Evolutionary conservation across 2,888 invertebrate species (phyloP).

Genomic region (Pocota personata): DNA sequence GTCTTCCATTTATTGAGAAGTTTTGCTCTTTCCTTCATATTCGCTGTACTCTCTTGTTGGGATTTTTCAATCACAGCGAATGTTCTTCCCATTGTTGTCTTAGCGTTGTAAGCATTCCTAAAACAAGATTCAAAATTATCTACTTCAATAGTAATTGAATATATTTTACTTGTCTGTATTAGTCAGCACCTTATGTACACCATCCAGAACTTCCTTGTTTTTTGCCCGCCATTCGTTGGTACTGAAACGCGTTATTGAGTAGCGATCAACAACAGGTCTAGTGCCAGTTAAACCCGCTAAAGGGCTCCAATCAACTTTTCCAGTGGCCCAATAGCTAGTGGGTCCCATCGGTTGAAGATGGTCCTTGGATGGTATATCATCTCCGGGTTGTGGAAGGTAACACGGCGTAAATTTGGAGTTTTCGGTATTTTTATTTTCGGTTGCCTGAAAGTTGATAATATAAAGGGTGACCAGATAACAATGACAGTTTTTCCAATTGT

Average conservation of each 20-base stretch:
- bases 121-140: background rate
- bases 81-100: constrained; percentile 86
- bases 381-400: constrained; percentile 85
- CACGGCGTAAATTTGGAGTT: constrained; percentile 82
- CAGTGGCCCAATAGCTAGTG: constrained; percentile 87
- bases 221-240: constrained; percentile 89
- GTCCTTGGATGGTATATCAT: constrained; percentile 82
- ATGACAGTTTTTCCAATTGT: no score
- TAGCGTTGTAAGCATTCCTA: constrained; percentile 85
- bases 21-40: constrained; percentile 86
- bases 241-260: constrained; percentile 89
- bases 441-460: background rate
- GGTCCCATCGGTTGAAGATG: constrained; percentile 83
- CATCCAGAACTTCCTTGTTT: constrained; percentile 84
- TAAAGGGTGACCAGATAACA: no score
- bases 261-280: constrained; percentile 89
- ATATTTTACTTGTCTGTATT: constrained; percentile 83
- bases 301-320: constrained; percentile 89
- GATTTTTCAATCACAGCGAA: constrained; percentile 87
- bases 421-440: constrained; percentile 69
- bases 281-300: constrained; percentile 88
- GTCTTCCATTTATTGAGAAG: constrained; percentile 90
- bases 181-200: constrained; percentile 82
- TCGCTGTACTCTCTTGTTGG: constrained; percentile 87
- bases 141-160: background rate